phyloP scores from a whole-genome alignment of 37 sponge, comb jelly and placozoan genomes.

The Axinella damicornis region DNA sequence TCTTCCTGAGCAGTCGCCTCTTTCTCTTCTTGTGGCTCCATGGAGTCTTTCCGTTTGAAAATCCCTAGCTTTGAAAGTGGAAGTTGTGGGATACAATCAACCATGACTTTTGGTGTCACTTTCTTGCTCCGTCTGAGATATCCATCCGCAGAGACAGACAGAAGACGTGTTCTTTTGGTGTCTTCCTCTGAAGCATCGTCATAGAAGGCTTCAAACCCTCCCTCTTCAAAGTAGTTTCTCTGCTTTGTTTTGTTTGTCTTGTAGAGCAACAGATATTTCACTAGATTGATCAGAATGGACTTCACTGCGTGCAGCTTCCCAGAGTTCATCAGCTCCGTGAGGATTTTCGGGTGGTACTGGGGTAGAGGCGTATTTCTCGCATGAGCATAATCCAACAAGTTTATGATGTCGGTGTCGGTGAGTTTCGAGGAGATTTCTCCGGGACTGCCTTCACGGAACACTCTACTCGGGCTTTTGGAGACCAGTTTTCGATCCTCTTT shows the following conservation, averaged over 20 bases:
- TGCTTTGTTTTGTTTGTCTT: neutral
- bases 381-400: conserved; percentile 71
- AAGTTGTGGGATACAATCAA: conserved; percentile 57
- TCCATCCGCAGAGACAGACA: conserved; percentile 64
- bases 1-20: conserved; percentile 10
- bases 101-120: conserved; percentile 12
- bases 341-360: conserved; percentile 93
- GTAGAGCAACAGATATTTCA: conserved; percentile 62
- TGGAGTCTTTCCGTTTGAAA: neutral
- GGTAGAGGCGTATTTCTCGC: conserved; percentile 66
- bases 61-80: conserved; percentile 60
- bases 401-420: conserved; percentile 8
- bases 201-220: conserved; percentile 26
- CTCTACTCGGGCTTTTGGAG: neutral
- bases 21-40: neutral
- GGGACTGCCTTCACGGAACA: neutral
- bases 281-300: conserved; percentile 80
- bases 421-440: neutral
- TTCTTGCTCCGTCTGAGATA: conserved; percentile 41
- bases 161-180: conserved; percentile 5
- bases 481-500: neutral
- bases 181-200: conserved; percentile 9
- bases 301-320: conserved; percentile 81
- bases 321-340: conserved; percentile 85
- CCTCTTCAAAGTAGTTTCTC: neutral